Base-by-base conservation (phyloP, 2,888 invertebrate species). In the Scaptodrosophila latifasciaeformis region DNA sequence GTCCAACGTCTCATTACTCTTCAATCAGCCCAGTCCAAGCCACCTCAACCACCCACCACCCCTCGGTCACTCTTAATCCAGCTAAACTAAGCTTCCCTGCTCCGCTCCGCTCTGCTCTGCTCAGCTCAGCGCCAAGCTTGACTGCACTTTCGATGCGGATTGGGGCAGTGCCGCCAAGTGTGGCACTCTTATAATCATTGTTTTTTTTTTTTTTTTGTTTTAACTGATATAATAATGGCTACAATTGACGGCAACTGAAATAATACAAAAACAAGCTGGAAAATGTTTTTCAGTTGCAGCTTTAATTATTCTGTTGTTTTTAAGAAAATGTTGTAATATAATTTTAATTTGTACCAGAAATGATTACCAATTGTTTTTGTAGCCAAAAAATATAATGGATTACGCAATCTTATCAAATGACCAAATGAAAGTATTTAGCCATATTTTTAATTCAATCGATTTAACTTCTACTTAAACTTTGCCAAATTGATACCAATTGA, bases 261-360 rank as follows among this genome's bases (percentile, higher is more conserved):
- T 63, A 52, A 66, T 49, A 50, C 43, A 35, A 31, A 34, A 21
- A 46, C 19, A 45, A 44, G 37, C 19, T 50, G 9, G 7, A 44
- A 44, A 7, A 40, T 55, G 59, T 39, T 56, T 44, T 29, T 29
- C 12, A 18, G 62, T 53, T 42, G 2, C 12, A 24, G 17, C 30
- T 55, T 35, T 48, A 30, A 34, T 29, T 49, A 56, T 49, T 49
- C 52, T 60, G 49, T 34, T 53, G 54, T 9, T 62, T 55, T 31
- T 59, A 64, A 54, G 61, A 61, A 59, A 72, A 69, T 72, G 76
- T 76, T 72, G 72, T 72, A 76, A 72, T 72, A 67, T 67, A 65
- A 60, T 71, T 67, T 76, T 71, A 67, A 71, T 72, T 72, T 71
- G 70, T 67, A 76, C 67, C 71, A 72, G 71, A 75, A 72, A 69